Evolutionary conservation across 2,113 vertebrate genomes (phyloP), one percentile per base, ranked within the genome.

Genomic region (Setophaga petechia): DNA sequence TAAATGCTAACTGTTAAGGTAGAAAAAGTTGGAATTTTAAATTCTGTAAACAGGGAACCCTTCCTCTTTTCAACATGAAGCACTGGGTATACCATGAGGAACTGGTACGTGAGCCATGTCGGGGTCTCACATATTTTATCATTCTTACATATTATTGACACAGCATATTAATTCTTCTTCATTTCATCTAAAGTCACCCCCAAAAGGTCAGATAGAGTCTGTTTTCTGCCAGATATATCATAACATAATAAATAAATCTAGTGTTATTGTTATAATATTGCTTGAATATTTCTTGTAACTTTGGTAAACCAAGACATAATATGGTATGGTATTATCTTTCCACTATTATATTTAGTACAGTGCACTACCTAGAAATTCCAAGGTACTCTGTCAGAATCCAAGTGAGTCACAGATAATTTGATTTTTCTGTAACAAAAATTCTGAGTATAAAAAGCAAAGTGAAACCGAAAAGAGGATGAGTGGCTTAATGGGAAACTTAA

Each of bases 81-180:
- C 8, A 16, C 20, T 52, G 24, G 15, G 9, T 66, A 44, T 2
- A 12, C 11, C 8, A n/a, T 1, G 0, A 35, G 9, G n/a, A 74
- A 54, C 8, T 21, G 25, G 4, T 82, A 25, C 1, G 6, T 33
- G 62, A 19, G 18, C 17, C 30, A 46, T n/a, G 24, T 41, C 41
- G 72, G 9, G 0, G 1, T 57, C 20, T 80, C 46, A 66, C 24
- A 28, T 27, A 83, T 66, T 62, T 81, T 75, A n/a, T 68, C 22
- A 2, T 25, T 66, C 2, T 73, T 66, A 28, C 3, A 18, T 30
- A 12, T 33, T 62, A 63, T 52, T 73, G 30, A 61, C 22, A 59
- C 5, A 25, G 22, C 10, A 31, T 15, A 43, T 35, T 58, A 66
- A 39, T 68, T 89, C 37, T 63, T 74, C 14, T 62, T 33, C 15